Conservation (phyloP, 64 coral and sea anemone species). For the Platygyra sinensis region DNA sequence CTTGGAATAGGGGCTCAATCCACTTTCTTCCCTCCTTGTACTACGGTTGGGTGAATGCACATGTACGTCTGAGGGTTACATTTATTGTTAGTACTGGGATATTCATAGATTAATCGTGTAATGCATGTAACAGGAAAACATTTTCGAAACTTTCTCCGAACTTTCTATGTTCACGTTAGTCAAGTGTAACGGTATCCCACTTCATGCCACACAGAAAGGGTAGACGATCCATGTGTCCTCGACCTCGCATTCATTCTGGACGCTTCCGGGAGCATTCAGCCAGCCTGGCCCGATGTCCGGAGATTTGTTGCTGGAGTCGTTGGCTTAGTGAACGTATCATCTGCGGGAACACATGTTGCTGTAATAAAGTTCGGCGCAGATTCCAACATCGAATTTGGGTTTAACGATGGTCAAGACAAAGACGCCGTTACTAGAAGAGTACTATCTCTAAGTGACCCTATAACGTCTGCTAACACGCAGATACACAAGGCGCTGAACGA, state of each 20-base stretch:
- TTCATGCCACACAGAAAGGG: not conserved
- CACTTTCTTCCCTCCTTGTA: too few species aligned
- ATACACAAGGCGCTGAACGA: not conserved
- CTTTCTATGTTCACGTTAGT: not conserved
- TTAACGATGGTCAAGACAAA: conserved; percentile 1
- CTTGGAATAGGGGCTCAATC: too few species aligned
- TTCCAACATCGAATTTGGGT: not conserved
- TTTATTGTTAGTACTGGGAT: too few species aligned
- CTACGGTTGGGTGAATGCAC: too few species aligned
- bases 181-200: not conserved
- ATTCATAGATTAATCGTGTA: too few species aligned
- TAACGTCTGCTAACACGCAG: not conserved
- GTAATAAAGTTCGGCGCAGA: not conserved
- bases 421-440: not conserved
- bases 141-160: too few species aligned
- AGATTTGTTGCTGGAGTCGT: not conserved
- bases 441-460: not conserved
- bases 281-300: not conserved
- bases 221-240: conserved; percentile 25
- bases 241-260: conserved; percentile 20
- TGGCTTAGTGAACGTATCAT: not conserved
- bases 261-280: conserved; percentile 6
- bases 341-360: not conserved
- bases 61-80: too few species aligned
- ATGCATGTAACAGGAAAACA: too few species aligned